phyloP scores from a whole-genome alignment of 2,797 vertebrate genomes.

The Malacoraja senta region DNA sequence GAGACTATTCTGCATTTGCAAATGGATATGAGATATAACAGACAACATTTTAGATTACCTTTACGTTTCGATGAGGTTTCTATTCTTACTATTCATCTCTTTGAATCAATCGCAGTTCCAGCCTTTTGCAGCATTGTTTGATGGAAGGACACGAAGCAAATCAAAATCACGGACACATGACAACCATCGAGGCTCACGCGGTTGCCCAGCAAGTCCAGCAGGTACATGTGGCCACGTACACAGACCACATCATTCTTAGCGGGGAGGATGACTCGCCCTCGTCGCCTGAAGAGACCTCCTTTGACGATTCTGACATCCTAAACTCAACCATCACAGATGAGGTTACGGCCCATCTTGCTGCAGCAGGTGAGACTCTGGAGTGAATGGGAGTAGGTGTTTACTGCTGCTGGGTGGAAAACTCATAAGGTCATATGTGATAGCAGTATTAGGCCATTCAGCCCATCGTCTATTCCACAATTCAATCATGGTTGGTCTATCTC shows the following conservation, averaged over 20 bases:
- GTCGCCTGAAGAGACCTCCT: slow-evolving; percentile 87
- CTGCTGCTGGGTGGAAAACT: not conserved
- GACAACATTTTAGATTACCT: not conserved
- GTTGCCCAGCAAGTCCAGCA: slow-evolving; percentile 84
- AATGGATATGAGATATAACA: not conserved
- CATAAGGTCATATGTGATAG: too few relatives aligned
- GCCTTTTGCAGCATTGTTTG: slow-evolving; percentile 47
- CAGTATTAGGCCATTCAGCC: too few relatives aligned
- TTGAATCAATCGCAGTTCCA: not conserved
- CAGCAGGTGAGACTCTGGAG: slow-evolving; percentile 68
- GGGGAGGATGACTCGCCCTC: slow-evolving; percentile 92
- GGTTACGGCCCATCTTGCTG: slow-evolving; percentile 90
- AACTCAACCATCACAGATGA: slow-evolving; percentile 91
- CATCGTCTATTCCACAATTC: too few relatives aligned
- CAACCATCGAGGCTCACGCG: slow-evolving; percentile 87
- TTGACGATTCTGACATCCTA: slow-evolving; percentile 94
- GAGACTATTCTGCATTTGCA: not conserved
- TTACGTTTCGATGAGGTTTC: not conserved
- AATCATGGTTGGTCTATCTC: too few relatives aligned
- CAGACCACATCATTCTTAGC: slow-evolving; percentile 86
- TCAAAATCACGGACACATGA: slow-evolving; percentile 82
- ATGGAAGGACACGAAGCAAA: slow-evolving; percentile 89
- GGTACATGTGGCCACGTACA: slow-evolving; percentile 86
- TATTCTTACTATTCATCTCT: not conserved
- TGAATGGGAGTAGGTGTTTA: not conserved